Conservation (phyloP, 2,888 invertebrate species). For the Heliconius sara region DNA sequence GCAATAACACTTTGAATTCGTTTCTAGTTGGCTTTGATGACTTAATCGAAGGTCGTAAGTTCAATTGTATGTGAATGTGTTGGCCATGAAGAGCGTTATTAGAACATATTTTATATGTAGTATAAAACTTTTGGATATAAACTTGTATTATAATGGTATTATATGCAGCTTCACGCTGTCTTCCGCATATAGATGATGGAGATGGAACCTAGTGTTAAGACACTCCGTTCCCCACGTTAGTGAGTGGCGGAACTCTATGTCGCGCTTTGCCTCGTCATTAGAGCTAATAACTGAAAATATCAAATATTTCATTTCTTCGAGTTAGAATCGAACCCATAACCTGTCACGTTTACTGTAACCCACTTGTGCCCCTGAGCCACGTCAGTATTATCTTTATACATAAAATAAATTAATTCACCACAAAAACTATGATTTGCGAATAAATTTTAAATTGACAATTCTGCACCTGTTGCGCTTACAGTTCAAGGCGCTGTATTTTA, state of each 20-base stretch:
- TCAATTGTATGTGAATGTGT: slow-evolving; percentile 1
- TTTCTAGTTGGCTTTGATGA: neutral
- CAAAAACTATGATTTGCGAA: neutral
- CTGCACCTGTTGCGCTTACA: neutral
- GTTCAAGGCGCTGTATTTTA: slow-evolving; percentile 3
- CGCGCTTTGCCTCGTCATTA: no score
- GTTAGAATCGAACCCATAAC: no score
- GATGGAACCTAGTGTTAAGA: no score
- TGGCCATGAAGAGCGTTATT: neutral
- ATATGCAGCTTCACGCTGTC: no score
- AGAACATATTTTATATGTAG: neutral
- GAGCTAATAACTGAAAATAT: no score
- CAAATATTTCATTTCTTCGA: no score
- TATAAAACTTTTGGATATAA: neutral
- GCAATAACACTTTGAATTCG: neutral
- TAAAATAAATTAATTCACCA: neutral
- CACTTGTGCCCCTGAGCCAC: no score
- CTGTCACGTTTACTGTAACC: no score
- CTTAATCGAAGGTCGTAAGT: neutral
- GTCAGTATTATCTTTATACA: neutral
- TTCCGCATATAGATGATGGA: no score
- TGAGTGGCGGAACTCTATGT: no score
- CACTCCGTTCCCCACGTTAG: no score
- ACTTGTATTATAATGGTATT: neutral
- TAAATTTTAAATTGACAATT: neutral